Evolutionary conservation across 2,888 invertebrate species (phyloP), one percentile per base, ranked within the genome.

Genomic region (Drosophila melanosoma): DNA sequence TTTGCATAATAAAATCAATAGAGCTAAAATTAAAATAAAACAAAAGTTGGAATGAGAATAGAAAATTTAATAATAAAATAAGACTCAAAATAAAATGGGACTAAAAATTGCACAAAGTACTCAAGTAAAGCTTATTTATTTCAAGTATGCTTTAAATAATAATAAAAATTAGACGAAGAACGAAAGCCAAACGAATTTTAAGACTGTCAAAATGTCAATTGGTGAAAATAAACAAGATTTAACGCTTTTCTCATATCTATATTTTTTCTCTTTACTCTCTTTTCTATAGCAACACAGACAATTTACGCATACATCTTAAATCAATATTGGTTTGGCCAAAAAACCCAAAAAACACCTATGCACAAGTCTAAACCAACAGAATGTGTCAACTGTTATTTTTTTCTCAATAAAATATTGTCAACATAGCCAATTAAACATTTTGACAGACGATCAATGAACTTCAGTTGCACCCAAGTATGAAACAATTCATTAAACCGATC

Each of bases 401-500:
- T 45, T 7, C 15, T 45, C 11, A 48, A 32, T 26, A 54, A 36
- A 52, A 20, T 3, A 15, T 10, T 36, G 12, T 42, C n/a, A 32
- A 15, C 58, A 45, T 36, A 29, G 12, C 23, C 29, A 29, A 29
- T 29, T 38, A 23, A 26, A 7, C 1, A 3, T 26, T 26, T 48
- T 48, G 3, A 17, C 11, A 36, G 60, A 33, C 60, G 61, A 66
- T 62, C 26, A 59, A 56, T 40, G 56, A 68, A 62, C 67, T 54
- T 17, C 17, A 36, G 15, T 40, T 32, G 57, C 40, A 12, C 11
- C n/a, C 11, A 23, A 10, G 20, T 20, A 20, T 45, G 6, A 45
- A 36, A 1, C 53, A 11, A 17, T 15, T 29, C 6, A 40, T 10
- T n/a, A 15, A 42, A 1, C 42, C 20, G 40, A 8, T n/a, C 20